Evolutionary conservation across 1,140 invertebrate species (phyloP), one percentile per base, ranked within the genome.

Genomic region (Diploscapter pachys): DNA sequence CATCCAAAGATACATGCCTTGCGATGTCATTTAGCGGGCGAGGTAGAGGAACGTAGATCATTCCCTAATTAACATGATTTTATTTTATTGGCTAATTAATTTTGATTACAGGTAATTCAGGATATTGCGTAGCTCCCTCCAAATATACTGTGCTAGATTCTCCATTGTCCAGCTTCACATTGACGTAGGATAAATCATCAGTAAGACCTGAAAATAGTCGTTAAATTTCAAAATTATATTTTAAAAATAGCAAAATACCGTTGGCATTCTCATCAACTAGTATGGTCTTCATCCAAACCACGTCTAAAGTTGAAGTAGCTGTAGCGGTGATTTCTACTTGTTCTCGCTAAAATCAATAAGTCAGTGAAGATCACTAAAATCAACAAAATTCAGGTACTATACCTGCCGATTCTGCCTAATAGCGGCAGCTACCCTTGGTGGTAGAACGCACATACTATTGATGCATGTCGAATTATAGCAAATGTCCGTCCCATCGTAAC

Each of bases 281-380:
- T 9, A 85, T 68, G 56, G 82, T 84, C 67, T 84, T 84, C 2
- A 84, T 78, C 83, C 84, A 84, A 55, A 84, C 84, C 64, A 82
- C 72, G 8, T 77, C 81, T 4, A 31, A 31, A 31, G 31, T 31
- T 31, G 31, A 31, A 31, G 31, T 1, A 31, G 31, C 31, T 31
- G 31, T 31, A 31, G 31, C 31, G 31, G 31, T 31, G 31, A 31
- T 1, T 31, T 31, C 31, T 31, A 31, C 31, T 31, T 31, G 31
- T 31, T 31, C 31, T 31, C 31, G 31, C 31, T 31, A 1, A 31
- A 31, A 31, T 31, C 31, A 31, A 31, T 31, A 31, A 31, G 31
- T 31, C 31, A 31, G 31, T 31, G 0, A 31, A 31, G 31, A 31
- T 31, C 31, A 31, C 31, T 31, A 31, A 31, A 31, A 31, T 31